phyloP scores from a whole-genome alignment of 2,888 invertebrate species.

The Hirtodrosophila duncani region DNA sequence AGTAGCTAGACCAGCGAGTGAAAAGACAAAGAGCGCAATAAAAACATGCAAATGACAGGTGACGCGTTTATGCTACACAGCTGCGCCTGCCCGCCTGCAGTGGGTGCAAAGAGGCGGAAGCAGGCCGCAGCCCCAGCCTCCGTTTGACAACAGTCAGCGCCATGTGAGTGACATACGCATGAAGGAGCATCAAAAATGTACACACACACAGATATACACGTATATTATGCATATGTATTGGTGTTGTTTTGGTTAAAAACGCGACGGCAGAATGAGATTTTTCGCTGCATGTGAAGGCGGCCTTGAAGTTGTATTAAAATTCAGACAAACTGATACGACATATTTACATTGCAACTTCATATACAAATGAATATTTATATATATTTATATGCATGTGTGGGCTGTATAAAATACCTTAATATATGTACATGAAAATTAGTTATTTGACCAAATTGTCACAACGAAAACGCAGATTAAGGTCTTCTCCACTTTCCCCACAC shows the following conservation, averaged over 20 bases:
- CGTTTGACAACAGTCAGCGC: slow-evolving; percentile 12
- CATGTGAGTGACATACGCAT: slow-evolving; percentile 28
- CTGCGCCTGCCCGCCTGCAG: slow-evolving; percentile 18
- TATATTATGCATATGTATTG: slow-evolving; percentile 12
- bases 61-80: slow-evolving; percentile 56
- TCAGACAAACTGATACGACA: too few species aligned
- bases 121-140: too few species aligned
- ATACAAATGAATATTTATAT: slow-evolving; percentile 1
- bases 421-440: too few species aligned
- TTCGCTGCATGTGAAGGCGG: slow-evolving; percentile 55
- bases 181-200: slow-evolving; percentile 7
- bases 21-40: slow-evolving; percentile 17
- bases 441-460: too few species aligned
- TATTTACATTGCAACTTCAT: slow-evolving; percentile 29
- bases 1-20: too few species aligned
- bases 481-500: too few species aligned
- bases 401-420: too few species aligned
- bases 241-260: too few species aligned
- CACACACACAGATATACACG: slow-evolving; percentile 3
- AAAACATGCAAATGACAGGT: slow-evolving; percentile 72
- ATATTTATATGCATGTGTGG: not conserved
- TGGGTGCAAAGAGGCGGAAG: slow-evolving; percentile 26
- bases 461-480: too few species aligned
- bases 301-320: slow-evolving; percentile 70
- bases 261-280: too few species aligned